Conservation (phyloP, 2,888 invertebrate species). For the Halictus quadricinctus region DNA sequence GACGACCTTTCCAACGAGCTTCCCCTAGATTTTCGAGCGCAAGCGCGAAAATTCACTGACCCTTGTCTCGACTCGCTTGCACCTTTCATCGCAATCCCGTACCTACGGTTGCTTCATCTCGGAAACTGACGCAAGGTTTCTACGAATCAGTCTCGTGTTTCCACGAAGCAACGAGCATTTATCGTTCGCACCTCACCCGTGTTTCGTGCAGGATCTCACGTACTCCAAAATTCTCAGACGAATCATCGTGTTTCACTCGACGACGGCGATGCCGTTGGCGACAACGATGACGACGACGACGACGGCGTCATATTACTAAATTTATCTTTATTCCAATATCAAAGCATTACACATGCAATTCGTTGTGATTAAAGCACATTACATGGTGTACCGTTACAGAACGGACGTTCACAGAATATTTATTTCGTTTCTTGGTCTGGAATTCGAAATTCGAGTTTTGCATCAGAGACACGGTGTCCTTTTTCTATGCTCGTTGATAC, state of each 20-base stretch:
- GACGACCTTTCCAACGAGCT: constrained; percentile 6
- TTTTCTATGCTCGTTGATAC: background rate
- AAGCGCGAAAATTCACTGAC: constrained; percentile 57
- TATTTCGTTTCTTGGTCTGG: background rate
- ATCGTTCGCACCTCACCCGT: background rate
- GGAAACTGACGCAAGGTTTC: background rate
- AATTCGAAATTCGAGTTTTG: background rate
- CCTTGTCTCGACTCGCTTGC: constrained; percentile 16
- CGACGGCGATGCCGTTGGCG: background rate
- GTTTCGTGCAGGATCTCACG: background rate
- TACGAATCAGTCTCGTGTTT: background rate
- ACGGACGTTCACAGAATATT: background rate
- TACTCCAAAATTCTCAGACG: background rate
- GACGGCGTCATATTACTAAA: background rate
- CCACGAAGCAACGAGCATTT: background rate
- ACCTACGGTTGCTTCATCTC: constrained; percentile 35
- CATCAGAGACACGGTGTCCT: background rate
- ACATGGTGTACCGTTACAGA: background rate
- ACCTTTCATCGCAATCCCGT: constrained; percentile 30
- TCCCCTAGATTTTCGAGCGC: constrained; percentile 47
- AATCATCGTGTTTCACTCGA: background rate
- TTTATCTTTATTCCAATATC: background rate
- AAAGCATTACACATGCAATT: background rate
- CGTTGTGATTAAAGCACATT: background rate
- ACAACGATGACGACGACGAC: background rate